Percentiles rank a stretch among this genome's conserved stretches.
phyloP scores from a whole-genome alignment of 2,888 invertebrate genomes.

The Catocala sponsa region DNA sequence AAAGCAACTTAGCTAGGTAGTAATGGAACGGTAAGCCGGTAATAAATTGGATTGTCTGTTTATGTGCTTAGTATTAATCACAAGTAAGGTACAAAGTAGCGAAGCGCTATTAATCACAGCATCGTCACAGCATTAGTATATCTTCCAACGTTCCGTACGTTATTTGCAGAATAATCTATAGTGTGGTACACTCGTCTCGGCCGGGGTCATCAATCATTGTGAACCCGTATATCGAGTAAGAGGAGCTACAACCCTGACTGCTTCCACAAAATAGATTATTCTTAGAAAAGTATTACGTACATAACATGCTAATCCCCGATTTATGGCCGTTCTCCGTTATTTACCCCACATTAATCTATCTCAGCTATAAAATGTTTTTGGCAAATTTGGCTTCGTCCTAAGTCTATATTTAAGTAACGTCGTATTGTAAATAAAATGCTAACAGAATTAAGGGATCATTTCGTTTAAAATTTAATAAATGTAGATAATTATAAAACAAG shows the following conservation, averaged over 20 bases:
- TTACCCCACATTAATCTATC: slow-evolving; percentile 52
- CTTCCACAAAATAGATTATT: slow-evolving; percentile 49
- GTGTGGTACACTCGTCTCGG: slow-evolving; percentile 29
- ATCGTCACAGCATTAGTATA: slow-evolving; percentile 28
- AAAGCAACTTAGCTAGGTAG: slow-evolving; percentile 24
- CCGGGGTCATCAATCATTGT: slow-evolving; percentile 58
- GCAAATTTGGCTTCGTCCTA: slow-evolving; percentile 31
- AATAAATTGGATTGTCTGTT: slow-evolving; percentile 9
- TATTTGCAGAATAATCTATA: slow-evolving; percentile 47
- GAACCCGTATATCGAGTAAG: slow-evolving; percentile 47
- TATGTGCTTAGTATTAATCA: slow-evolving; percentile 6
- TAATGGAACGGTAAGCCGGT: slow-evolving; percentile 11
- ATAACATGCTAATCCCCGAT: slow-evolving; percentile 52
- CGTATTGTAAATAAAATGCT: slow-evolving; percentile 4
- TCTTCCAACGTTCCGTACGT: slow-evolving; percentile 21
- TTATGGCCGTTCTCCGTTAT: slow-evolving; percentile 51
- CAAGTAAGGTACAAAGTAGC: not conserved
- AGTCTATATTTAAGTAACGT: slow-evolving; percentile 25
- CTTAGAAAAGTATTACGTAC: slow-evolving; percentile 51
- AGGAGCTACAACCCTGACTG: slow-evolving; percentile 44
- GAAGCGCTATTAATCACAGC: slow-evolving; percentile 32
- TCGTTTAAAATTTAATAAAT: not conserved
- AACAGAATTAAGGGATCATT: not conserved
- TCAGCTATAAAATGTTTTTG: slow-evolving; percentile 41
- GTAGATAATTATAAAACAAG: too few species aligned